phyloP scores from a whole-genome alignment of 64 coral and sea anemone species.

The Trachythela sp. region DNA sequence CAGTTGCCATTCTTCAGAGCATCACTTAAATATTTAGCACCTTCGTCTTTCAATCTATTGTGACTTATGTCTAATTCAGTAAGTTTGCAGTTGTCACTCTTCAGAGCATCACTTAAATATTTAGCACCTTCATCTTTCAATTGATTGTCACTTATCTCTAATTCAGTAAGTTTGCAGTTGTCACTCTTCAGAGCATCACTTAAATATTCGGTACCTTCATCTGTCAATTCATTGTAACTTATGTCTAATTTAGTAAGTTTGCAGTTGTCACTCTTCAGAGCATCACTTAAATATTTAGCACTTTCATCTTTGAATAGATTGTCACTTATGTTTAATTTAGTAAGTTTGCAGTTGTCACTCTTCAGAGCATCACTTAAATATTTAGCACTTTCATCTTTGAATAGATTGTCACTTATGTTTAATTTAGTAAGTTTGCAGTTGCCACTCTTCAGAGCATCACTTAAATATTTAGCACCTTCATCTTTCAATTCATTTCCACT shows the following conservation, averaged over 20 bases:
- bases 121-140: neutral
- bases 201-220: neutral
- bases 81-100: neutral
- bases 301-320: too few species aligned
- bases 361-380: neutral
- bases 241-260: neutral
- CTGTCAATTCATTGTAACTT: neutral
- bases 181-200: neutral
- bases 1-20: neutral
- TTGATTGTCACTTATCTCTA: neutral
- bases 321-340: neutral
- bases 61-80: neutral
- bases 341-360: neutral
- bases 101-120: neutral
- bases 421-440: neutral
- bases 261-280: neutral
- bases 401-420: neutral
- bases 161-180: neutral
- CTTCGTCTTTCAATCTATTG: neutral
- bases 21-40: slow-evolving; percentile 3
- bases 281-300: neutral
- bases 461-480: too few species aligned
- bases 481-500: too few species aligned
- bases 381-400: neutral
- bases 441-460: too few species aligned